Conservation (phyloP, 2,888 invertebrate species). For the Gibbula magus region DNA sequence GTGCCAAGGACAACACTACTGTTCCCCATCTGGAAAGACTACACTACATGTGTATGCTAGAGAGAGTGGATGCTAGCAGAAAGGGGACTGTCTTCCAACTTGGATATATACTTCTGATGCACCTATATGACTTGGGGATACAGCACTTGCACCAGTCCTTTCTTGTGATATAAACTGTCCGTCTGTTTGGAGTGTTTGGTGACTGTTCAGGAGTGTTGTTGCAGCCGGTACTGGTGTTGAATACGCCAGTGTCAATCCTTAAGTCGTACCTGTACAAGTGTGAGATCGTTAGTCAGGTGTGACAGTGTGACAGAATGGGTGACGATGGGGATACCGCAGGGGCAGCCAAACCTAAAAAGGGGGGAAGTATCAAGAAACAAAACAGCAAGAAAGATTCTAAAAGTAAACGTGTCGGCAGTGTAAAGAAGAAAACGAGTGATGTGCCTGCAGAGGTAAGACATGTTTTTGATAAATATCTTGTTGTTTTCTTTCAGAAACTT, state of each 20-base stretch:
- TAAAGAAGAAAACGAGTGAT: neutral
- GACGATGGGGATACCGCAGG: constrained; percentile 24
- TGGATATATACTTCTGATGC: too few relatives aligned
- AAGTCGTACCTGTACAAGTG: too few relatives aligned
- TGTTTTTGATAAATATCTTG: neutral
- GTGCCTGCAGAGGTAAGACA: neutral
- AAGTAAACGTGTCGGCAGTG: constrained; percentile 8
- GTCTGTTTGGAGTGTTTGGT: too few relatives aligned
- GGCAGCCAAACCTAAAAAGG: constrained; percentile 27
- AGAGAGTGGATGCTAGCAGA: too few relatives aligned
- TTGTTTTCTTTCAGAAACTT: constrained; percentile 67
- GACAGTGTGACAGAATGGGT: constrained; percentile 1
- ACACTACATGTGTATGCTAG: neutral
- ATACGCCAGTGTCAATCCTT: too few relatives aligned
- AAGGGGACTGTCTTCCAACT: too few relatives aligned
- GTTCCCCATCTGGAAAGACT: neutral
- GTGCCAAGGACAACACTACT: neutral
- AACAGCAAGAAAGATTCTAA: constrained; percentile 24
- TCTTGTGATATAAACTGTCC: too few relatives aligned
- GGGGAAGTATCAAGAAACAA: constrained; percentile 36
- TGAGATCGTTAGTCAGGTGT: neutral
- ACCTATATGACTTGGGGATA: too few relatives aligned
- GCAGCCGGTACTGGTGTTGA: too few relatives aligned
- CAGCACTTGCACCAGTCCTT: too few relatives aligned
- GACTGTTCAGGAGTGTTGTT: too few relatives aligned